Evolutionary conservation across 2,888 invertebrate species (phyloP).

Genomic region (Diarsia brunnea): DNA sequence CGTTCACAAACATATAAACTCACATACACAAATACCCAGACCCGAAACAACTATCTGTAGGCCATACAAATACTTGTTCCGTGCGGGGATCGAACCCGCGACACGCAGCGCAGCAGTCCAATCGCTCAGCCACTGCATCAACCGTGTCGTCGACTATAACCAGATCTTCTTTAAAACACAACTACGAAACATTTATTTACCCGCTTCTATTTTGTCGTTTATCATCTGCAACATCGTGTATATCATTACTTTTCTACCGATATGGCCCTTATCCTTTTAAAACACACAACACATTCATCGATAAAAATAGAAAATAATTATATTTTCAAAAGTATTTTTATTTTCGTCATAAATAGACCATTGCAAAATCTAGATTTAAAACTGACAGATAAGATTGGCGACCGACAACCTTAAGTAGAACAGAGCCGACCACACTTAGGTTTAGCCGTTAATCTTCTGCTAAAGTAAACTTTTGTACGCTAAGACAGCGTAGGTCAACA

Average conservation of each 20-base stretch:
- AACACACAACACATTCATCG: too few species aligned
- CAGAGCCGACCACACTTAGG: conserved; percentile 56
- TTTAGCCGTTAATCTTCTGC: conserved; percentile 56
- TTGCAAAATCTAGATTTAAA: conserved; percentile 51
- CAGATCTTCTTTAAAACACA: neutral
- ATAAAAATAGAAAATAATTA: neutral
- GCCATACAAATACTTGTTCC: too few species aligned
- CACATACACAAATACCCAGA: too few species aligned
- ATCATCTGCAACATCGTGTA: neutral
- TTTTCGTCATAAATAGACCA: neutral
- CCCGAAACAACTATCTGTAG: too few species aligned
- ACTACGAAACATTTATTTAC: neutral
- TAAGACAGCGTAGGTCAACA: conserved; percentile 50
- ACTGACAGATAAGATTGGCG: conserved; percentile 37
- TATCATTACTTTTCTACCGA: neutral
- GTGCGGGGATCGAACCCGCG: too few species aligned
- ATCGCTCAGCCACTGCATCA: too few species aligned
- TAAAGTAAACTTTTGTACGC: conserved; percentile 51
- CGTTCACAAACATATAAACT: too few species aligned
- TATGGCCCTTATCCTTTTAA: neutral
- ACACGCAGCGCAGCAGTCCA: too few species aligned
- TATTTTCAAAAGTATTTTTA: neutral
- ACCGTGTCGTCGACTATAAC: too few species aligned
- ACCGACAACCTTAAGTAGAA: conserved; percentile 49
- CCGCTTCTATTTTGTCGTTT: neutral